Evolutionary conservation across 2,888 invertebrate species (phyloP).

Genomic region (Aphodius granarius): DNA sequence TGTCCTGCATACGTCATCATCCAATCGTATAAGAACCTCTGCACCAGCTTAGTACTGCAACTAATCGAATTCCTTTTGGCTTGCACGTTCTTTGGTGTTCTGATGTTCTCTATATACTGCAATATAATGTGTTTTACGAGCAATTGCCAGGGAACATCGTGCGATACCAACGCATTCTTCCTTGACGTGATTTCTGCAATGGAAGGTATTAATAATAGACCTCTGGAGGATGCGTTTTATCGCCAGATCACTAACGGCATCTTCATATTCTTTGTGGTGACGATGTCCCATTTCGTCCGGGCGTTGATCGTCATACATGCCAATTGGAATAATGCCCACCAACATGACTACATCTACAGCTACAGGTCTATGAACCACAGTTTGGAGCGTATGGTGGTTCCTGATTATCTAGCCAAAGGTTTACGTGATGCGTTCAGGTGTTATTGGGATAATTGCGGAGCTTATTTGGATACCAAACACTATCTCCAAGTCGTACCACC

Average conservation of each 20-base stretch:
- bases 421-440: constrained; percentile 11
- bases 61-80: constrained; percentile 4
- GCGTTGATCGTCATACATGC: constrained; percentile 7
- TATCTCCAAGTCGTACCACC: constrained; percentile 19
- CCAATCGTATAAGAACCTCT: constrained; percentile 10
- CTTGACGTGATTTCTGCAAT: not conserved
- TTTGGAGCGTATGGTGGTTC: not conserved
- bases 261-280: not conserved
- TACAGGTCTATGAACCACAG: not conserved
- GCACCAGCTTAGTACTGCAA: constrained; percentile 7
- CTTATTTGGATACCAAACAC: constrained; percentile 16
- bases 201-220: not conserved
- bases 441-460: constrained; percentile 22
- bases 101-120: constrained; percentile 14
- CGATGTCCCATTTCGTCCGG: not conserved
- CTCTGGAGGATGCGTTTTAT: not conserved
- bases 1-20: constrained; percentile 6
- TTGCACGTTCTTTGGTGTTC: constrained; percentile 7
- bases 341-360: constrained; percentile 16
- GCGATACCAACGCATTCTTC: not conserved
- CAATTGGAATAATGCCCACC: constrained; percentile 10
- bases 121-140: not conserved
- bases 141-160: not conserved
- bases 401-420: constrained; percentile 16
- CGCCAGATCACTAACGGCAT: not conserved